phyloP scores from a whole-genome alignment of 2,797 vertebrate species.

The Valencia hispanica region DNA sequence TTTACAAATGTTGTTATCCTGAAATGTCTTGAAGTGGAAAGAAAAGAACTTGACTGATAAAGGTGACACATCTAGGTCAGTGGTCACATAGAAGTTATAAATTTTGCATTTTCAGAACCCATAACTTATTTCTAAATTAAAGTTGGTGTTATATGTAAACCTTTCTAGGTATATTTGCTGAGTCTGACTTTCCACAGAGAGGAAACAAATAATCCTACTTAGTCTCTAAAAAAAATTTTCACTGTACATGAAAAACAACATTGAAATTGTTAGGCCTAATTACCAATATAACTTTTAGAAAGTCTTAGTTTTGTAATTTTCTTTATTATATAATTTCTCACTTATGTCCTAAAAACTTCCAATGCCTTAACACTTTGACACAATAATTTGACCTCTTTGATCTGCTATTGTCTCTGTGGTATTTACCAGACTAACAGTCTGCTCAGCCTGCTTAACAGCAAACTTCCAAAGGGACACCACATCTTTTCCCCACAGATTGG shows the following conservation, averaged over 20 bases:
- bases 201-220: neutral
- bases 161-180: neutral
- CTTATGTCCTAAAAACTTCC: neutral
- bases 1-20: neutral
- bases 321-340: neutral
- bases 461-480: constrained; percentile 19
- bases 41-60: neutral
- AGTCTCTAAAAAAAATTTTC: too few species aligned
- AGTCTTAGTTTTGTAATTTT: neutral
- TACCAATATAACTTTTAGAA: neutral
- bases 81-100: neutral
- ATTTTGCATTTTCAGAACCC: neutral
- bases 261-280: neutral
- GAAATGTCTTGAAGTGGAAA: neutral
- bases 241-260: neutral
- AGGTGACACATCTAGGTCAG: neutral
- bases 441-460: constrained; percentile 12
- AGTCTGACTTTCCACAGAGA: neutral
- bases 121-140: neutral
- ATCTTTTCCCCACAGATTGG: constrained; percentile 15
- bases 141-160: neutral
- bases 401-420: neutral
- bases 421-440: constrained; percentile 21
- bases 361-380: neutral
- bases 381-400: constrained; percentile 9